Conservation (phyloP, 2,888 invertebrate species). For the Anoplius nigerrimus region DNA sequence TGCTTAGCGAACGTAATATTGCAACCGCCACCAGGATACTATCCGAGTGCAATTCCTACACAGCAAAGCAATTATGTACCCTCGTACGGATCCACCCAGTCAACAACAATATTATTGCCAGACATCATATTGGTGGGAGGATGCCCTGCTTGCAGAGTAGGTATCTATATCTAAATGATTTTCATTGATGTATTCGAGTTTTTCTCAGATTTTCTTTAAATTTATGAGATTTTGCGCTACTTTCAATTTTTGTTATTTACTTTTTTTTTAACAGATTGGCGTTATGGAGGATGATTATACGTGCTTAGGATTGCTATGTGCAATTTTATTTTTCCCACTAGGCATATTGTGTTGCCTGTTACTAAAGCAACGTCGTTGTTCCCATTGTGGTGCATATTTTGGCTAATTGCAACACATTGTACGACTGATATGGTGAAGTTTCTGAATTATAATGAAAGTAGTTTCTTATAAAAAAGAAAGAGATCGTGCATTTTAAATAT, state of each 20-base stretch:
- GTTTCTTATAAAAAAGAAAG: neutral
- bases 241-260: neutral
- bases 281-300: constrained; percentile 92
- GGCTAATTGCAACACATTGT: constrained; percentile 73
- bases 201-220: neutral
- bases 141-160: constrained; percentile 90
- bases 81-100: constrained; percentile 78
- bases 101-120: constrained; percentile 81
- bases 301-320: constrained; percentile 88
- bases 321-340: constrained; percentile 90
- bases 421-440: no score
- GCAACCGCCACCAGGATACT: constrained; percentile 79
- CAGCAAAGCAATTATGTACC: constrained; percentile 68
- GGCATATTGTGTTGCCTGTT: constrained; percentile 92
- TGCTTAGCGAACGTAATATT: constrained; percentile 24
- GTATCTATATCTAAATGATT: constrained; percentile 42
- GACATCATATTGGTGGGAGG: constrained; percentile 90
- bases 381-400: constrained; percentile 91
- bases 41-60: constrained; percentile 71
- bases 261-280: constrained; percentile 78
- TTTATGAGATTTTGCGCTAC: neutral
- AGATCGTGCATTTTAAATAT: neutral
- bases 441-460: no score
- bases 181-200: neutral
- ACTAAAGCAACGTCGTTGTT: constrained; percentile 88